Conservation (phyloP, 2,113 vertebrate species). For the Erythrolamprus reginae region DNA sequence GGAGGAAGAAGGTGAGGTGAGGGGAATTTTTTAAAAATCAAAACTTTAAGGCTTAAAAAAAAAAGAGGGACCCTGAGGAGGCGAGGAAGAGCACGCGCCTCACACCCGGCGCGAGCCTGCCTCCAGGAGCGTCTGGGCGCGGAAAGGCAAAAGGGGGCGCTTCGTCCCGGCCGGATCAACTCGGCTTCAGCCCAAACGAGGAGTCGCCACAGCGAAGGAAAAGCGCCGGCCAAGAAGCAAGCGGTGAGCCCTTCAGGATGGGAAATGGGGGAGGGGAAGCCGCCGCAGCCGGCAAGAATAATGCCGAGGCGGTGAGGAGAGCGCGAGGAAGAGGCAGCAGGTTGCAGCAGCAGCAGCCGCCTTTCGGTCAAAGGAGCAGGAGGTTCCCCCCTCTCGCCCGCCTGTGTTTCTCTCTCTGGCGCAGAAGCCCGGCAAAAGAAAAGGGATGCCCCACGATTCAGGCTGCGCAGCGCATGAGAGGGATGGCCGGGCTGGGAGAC, state of each 20-base stretch:
- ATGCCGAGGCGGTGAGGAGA: not conserved
- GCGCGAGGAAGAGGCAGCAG: slow-evolving; percentile 3
- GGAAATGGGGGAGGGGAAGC: not conserved
- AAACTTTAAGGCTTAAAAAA: not conserved
- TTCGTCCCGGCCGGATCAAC: not conserved
- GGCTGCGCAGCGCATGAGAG: not conserved
- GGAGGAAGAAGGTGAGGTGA: not conserved
- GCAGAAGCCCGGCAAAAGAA: not conserved
- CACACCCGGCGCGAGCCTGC: not conserved
- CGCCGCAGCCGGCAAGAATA: not conserved
- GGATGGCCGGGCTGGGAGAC: not conserved
- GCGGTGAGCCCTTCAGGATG: not conserved
- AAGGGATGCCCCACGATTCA: not conserved
- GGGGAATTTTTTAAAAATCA: not conserved
- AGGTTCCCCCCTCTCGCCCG: not conserved
- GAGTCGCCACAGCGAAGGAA: not conserved
- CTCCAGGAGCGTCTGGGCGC: not conserved
- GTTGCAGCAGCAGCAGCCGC: not conserved
- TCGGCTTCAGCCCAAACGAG: not conserved
- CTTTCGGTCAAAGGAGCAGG: not conserved
- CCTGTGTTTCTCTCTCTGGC: not conserved
- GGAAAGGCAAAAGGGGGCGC: not conserved
- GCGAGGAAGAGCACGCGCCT: not conserved
- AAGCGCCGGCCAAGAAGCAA: not conserved
- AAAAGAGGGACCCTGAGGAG: not conserved